phyloP scores from a whole-genome alignment of 2,888 invertebrate species.

The Dryobotodes eremita region DNA sequence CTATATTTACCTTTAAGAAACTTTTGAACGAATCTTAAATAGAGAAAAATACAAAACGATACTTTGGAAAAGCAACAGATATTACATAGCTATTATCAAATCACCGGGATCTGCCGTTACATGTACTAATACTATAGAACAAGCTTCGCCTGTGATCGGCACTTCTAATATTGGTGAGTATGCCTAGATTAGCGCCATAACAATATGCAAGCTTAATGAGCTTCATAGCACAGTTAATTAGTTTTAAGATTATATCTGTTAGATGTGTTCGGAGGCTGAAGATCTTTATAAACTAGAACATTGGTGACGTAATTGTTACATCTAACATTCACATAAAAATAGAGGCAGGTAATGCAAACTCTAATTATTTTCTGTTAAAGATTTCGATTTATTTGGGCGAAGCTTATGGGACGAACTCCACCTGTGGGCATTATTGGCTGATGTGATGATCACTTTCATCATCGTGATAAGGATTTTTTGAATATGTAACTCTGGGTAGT shows the following conservation, averaged over 20 bases:
- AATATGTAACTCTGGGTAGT: background rate
- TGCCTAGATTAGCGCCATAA: slow-evolving; percentile 60
- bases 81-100: slow-evolving; percentile 1
- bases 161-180: slow-evolving; percentile 61
- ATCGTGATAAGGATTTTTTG: background rate
- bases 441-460: background rate
- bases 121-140: slow-evolving; percentile 54
- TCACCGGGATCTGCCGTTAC: slow-evolving; percentile 39
- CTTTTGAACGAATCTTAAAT: background rate
- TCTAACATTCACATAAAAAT: background rate
- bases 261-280: background rate
- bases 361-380: background rate
- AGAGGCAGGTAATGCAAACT: background rate
- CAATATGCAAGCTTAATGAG: slow-evolving; percentile 62
- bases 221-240: slow-evolving; percentile 41
- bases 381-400: background rate
- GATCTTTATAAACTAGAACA: background rate
- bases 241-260: background rate
- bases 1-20: background rate
- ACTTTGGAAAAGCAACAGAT: slow-evolving; percentile 50
- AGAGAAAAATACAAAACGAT: background rate
- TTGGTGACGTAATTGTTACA: background rate
- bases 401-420: background rate
- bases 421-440: background rate
- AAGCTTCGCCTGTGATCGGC: slow-evolving; percentile 66